Evolutionary conservation across 2,888 invertebrate species (phyloP).

Genomic region (Cenopis cana): DNA sequence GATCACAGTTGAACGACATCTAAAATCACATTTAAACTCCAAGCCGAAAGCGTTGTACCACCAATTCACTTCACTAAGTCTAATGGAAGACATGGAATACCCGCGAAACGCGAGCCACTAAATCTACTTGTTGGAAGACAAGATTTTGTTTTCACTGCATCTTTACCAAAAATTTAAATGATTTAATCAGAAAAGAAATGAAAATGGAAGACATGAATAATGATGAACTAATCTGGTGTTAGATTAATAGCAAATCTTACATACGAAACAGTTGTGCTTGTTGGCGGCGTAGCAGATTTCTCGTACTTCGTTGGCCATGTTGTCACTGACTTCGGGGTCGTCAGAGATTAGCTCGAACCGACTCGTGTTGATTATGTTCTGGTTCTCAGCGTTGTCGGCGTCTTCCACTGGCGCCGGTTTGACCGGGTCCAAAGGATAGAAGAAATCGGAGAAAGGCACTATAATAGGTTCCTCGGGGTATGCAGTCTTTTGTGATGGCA

Average conservation of each 20-base stretch:
- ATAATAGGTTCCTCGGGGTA: slow-evolving; percentile 75
- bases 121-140: slow-evolving; percentile 81
- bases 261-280: slow-evolving; percentile 73
- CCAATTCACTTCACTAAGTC: slow-evolving; percentile 71
- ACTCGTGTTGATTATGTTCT: slow-evolving; percentile 73
- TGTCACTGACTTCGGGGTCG: slow-evolving; percentile 81
- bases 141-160: slow-evolving; percentile 83
- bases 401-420: slow-evolving; percentile 75
- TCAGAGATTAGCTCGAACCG: slow-evolving; percentile 74
- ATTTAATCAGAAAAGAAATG: slow-evolving; percentile 46
- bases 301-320: slow-evolving; percentile 84
- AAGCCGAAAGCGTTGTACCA: slow-evolving; percentile 53
- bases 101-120: slow-evolving; percentile 63
- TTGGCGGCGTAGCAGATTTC: slow-evolving; percentile 81
- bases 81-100: slow-evolving; percentile 80
- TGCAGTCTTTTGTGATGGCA: slow-evolving; percentile 80
- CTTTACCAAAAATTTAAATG: slow-evolving; percentile 60
- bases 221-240: slow-evolving; percentile 42
- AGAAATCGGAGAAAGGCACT: slow-evolving; percentile 74
- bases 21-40: slow-evolving; percentile 58
- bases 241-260: slow-evolving; percentile 75
- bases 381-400: slow-evolving; percentile 77
- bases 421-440: slow-evolving; percentile 74
- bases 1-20: slow-evolving; percentile 55
- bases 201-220: slow-evolving; percentile 55